Evolutionary conservation across 1,140 invertebrate genomes (phyloP).

Genomic region (Rhynchophorus ferrugineus): DNA sequence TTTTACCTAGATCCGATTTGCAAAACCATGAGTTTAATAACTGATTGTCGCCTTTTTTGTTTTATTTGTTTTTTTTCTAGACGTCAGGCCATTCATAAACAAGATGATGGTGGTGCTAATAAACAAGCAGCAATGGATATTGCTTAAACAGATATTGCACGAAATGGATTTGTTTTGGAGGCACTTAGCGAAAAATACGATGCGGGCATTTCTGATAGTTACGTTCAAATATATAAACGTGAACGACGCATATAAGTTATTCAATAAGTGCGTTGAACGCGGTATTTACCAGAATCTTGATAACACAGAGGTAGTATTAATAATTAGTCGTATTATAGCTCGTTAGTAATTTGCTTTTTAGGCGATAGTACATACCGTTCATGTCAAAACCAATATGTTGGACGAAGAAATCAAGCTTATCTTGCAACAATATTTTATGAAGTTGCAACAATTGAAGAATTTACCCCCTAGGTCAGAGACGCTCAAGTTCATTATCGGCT

Average conservation of each 20-base stretch:
- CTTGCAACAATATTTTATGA: constrained; percentile 11
- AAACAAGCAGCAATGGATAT: not conserved
- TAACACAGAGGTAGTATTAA: not conserved
- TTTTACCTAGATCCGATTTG: no score
- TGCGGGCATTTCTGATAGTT: constrained; percentile 4
- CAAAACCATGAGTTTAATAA: no score
- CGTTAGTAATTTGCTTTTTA: not conserved
- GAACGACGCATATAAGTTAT: constrained; percentile 2
- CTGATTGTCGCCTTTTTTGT: no score
- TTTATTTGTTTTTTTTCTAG: constrained; percentile 10
- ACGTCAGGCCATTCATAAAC: constrained; percentile 10
- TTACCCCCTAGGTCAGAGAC: not conserved
- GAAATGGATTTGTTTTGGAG: constrained; percentile 10
- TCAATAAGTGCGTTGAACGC: constrained; percentile 1
- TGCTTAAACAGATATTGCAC: constrained; percentile 6
- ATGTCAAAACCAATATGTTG: constrained; percentile 15
- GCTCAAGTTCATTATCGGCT: constrained; percentile 2
- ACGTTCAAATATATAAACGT: not conserved
- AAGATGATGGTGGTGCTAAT: constrained; percentile 10
- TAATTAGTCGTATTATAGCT: not conserved
- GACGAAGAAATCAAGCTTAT: constrained; percentile 12
- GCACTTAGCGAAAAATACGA: constrained; percentile 2
- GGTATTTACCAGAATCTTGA: constrained; percentile 7
- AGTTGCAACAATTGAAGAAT: not conserved
- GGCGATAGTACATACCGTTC: constrained; percentile 4